Conservation (phyloP, 2,888 invertebrate genomes). For the Bugulina stolonifera region DNA sequence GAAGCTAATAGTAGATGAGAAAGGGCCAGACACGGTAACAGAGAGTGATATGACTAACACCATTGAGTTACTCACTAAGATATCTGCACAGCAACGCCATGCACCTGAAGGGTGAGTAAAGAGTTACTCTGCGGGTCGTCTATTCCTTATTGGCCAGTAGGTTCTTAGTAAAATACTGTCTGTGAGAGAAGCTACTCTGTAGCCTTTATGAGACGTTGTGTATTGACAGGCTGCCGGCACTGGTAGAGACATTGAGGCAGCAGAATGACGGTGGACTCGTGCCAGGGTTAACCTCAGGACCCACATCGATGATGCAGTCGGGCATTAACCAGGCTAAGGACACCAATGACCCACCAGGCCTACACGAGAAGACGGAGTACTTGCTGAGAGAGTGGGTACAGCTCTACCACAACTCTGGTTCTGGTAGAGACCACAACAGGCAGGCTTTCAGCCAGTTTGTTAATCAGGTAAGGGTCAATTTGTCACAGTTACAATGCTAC, state of each 20-base stretch:
- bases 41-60: slow-evolving; percentile 75
- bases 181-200: neutral
- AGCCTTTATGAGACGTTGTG: slow-evolving; percentile 23
- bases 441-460: slow-evolving; percentile 83
- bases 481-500: neutral
- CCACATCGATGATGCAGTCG: slow-evolving; percentile 74
- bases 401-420: slow-evolving; percentile 68
- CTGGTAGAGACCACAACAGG: slow-evolving; percentile 59
- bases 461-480: slow-evolving; percentile 59
- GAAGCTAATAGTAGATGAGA: slow-evolving; percentile 75
- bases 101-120: slow-evolving; percentile 70
- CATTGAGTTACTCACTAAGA: slow-evolving; percentile 73
- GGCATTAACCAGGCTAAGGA: slow-evolving; percentile 81
- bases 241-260: slow-evolving; percentile 74
- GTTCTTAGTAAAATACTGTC: too few species aligned
- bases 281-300: slow-evolving; percentile 62
- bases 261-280: slow-evolving; percentile 67
- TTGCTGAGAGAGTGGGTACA: slow-evolving; percentile 91
- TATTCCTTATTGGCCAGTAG: too few species aligned
- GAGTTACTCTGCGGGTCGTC: too few species aligned
- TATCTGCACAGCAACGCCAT: slow-evolving; percentile 66
- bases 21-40: slow-evolving; percentile 28
- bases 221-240: slow-evolving; percentile 59
- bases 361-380: slow-evolving; percentile 89
- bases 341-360: slow-evolving; percentile 84